A percentile compares a stretch with the other conserved stretches of the same genome.
Conservation (phyloP, 1,140 invertebrate genomes). For the Panagrolaimus sp. region DNA sequence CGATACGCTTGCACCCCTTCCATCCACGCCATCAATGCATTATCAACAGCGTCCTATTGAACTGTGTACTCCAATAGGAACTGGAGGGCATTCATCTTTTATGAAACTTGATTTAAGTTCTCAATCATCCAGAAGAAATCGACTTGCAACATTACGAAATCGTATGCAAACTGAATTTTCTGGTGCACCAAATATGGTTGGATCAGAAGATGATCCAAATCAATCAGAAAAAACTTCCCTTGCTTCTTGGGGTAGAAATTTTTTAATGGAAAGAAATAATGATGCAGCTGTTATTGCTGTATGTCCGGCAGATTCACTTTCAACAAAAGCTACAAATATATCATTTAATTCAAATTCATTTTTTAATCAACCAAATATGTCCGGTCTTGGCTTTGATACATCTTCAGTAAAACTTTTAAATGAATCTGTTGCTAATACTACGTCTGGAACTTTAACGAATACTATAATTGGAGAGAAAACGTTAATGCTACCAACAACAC, state of each 20-base stretch:
- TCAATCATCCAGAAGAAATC: constrained; percentile 15
- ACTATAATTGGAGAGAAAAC: not conserved
- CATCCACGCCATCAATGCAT: not conserved
- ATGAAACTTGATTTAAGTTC: not conserved
- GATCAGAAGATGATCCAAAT: constrained; percentile 28
- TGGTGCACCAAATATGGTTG: not conserved
- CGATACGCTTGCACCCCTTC: not conserved
- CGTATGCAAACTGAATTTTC: constrained; percentile 33
- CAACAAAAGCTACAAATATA: constrained; percentile 29
- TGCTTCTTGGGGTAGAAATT: constrained; percentile 41
- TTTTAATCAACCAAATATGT: constrained; percentile 1
- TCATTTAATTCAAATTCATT: constrained; percentile 8
- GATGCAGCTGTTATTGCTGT: constrained; percentile 29
- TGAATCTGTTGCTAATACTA: not conserved
- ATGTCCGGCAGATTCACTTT: constrained; percentile 37
- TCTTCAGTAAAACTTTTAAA: not conserved
- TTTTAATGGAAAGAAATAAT: constrained; percentile 28
- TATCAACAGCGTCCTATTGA: not conserved
- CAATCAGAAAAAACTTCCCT: constrained; percentile 42
- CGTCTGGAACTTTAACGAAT: not conserved
- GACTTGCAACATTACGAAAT: constrained; percentile 23
- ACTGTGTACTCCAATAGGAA: not conserved
- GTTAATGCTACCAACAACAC: not conserved
- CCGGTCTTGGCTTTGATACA: not conserved
- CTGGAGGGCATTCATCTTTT: too few relatives aligned